Conservation (phyloP, 30 jellyfish, hydroid and myxozoan species). For the Calvadosia cruxmelitensis region DNA sequence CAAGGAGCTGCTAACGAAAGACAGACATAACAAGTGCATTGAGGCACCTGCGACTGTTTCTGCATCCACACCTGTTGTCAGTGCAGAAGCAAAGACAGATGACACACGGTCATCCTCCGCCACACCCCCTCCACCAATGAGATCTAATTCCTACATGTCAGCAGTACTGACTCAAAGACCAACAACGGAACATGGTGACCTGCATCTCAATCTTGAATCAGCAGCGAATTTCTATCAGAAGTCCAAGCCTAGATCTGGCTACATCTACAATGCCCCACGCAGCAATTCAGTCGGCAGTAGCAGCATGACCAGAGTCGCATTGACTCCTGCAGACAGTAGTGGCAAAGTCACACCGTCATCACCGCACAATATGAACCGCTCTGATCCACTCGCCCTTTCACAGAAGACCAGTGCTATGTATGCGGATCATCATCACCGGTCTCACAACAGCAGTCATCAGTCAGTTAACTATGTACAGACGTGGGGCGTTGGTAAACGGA, state of each 20-base stretch:
- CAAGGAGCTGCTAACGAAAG: constrained; percentile 22
- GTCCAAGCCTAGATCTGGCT: neutral
- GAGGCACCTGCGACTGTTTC: neutral
- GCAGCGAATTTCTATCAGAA: neutral
- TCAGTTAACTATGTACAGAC: neutral
- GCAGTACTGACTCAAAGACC: constrained; percentile 38
- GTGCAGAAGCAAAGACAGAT: constrained; percentile 12
- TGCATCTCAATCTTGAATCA: neutral
- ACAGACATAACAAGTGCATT: neutral
- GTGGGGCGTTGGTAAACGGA: constrained; percentile 1
- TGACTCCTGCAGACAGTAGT: neutral
- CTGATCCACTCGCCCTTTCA: constrained; percentile 32
- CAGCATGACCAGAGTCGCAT: neutral
- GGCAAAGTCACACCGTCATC: constrained; percentile 20
- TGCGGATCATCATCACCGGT: neutral
- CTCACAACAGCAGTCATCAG: neutral
- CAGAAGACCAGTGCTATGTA: constrained; percentile 7
- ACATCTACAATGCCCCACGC: neutral
- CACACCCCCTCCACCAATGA: constrained; percentile 53
- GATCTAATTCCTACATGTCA: constrained; percentile 63
- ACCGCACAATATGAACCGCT: constrained; percentile 31
- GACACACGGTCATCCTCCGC: constrained; percentile 16
- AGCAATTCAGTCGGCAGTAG: neutral
- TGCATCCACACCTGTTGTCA: constrained; percentile 8
- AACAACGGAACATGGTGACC: neutral